These are phyloP conservation scores for Spatulosminthurus flaviceps DNA, from an alignment of 2,888 invertebrate genomes.

Conservation along the genomic window DNA sequence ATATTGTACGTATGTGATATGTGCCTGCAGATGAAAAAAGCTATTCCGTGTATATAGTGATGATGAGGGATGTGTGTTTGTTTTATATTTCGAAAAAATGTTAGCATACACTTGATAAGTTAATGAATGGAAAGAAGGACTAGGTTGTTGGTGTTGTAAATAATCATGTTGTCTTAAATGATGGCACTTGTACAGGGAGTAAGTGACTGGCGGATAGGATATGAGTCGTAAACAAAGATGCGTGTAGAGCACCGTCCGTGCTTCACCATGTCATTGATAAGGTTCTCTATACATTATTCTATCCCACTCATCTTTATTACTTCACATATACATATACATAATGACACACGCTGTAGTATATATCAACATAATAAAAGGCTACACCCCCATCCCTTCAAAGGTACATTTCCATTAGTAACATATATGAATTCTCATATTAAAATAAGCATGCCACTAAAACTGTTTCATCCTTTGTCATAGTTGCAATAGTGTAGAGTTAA, in stretches of 20 bases:
- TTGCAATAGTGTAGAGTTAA: too few species aligned
- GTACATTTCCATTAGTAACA: too few species aligned
- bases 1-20: neutral
- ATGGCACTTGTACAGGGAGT: neutral
- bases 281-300: too few species aligned
- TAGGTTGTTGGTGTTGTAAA: conserved; percentile 19
- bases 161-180: conserved; percentile 33
- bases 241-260: neutral
- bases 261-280: too few species aligned
- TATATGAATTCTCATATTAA: too few species aligned
- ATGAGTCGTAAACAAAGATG: conserved; percentile 16
- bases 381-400: too few species aligned
- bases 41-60: neutral
- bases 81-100: conserved; percentile 12
- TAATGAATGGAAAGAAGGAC: conserved; percentile 28
- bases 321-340: too few species aligned
- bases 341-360: too few species aligned
- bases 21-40: neutral
- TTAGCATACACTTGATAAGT: conserved; percentile 20
- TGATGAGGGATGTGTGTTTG: neutral
- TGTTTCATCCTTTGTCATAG: too few species aligned
- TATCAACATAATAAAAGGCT: too few species aligned
- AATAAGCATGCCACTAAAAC: too few species aligned
- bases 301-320: too few species aligned
- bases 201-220: conserved; percentile 26